Evolutionary conservation across 2,113 vertebrate genomes (phyloP).

Genomic region (Centropus unirufus): DNA sequence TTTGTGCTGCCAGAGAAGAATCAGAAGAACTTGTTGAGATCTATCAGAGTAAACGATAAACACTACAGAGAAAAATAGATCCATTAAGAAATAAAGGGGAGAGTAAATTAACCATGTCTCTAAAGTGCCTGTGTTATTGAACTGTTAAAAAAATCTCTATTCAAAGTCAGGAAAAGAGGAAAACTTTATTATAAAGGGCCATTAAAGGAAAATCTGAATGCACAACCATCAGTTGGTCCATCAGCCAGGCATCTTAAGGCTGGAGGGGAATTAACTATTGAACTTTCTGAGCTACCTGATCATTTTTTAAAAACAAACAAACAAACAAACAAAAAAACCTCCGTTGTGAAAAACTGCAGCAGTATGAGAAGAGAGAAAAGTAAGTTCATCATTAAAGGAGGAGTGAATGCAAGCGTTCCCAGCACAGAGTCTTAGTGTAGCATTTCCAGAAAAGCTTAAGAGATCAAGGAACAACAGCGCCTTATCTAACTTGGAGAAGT

Average conservation of each 20-base stretch:
- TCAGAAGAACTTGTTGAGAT: constrained; percentile 1
- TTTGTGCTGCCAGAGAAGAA: neutral
- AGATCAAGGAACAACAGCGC: accelerated
- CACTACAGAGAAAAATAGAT: constrained; percentile 11
- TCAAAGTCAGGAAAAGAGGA: constrained; percentile 39
- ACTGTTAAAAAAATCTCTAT: constrained; percentile 55
- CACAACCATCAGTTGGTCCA: neutral
- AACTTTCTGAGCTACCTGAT: neutral
- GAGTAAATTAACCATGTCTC: constrained; percentile 48
- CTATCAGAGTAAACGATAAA: constrained; percentile 13
- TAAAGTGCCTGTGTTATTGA: constrained; percentile 49
- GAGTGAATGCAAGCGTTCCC: neutral
- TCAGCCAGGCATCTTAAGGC: neutral
- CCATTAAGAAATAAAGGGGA: constrained; percentile 40
- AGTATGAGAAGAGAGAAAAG: neutral
- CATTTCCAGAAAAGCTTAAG: neutral
- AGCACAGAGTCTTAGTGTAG: neutral
- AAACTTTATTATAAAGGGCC: constrained; percentile 43
- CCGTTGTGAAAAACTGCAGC: neutral
- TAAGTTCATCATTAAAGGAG: neutral
- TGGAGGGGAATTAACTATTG: neutral
- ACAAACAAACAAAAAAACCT: neutral
- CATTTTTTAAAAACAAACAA: too few relatives aligned
- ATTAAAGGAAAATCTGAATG: constrained; percentile 26
- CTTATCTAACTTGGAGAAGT: neutral